Conservation (phyloP, 2,113 vertebrate genomes). For the Setophaga kirtlandii region DNA sequence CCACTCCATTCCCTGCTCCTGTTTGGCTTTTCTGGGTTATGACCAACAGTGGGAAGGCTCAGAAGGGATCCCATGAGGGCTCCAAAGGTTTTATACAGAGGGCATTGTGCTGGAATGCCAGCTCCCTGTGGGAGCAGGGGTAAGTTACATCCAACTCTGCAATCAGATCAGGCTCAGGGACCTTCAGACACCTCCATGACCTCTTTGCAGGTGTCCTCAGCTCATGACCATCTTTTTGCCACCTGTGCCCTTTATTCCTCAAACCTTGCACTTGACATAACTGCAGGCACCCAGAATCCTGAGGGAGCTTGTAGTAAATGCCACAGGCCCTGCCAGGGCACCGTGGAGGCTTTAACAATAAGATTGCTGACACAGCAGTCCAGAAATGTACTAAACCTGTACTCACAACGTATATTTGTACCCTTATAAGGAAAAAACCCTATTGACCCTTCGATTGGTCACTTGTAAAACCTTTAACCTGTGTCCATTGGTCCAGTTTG, state of each 20-base stretch:
- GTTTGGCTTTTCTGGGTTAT: background rate
- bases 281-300: fast-evolving
- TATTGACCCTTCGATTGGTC: too few species aligned
- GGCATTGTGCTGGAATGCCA: background rate
- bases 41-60: background rate
- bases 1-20: fast-evolving
- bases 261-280: fast-evolving
- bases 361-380: too few species aligned
- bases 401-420: too few species aligned
- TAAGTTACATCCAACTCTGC: background rate
- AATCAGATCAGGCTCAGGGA: background rate
- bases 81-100: background rate
- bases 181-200: background rate
- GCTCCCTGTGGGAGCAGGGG: background rate
- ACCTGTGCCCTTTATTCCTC: background rate
- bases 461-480: too few species aligned
- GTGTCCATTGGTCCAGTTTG: too few species aligned
- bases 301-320: background rate
- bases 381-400: too few species aligned
- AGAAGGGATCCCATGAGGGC: fast-evolving
- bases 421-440: too few species aligned
- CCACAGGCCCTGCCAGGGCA: too few species aligned
- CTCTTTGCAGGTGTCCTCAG: background rate
- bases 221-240: background rate
- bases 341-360: too few species aligned